These are phyloP conservation scores for Neuroscelio doddi DNA, from an alignment of 2,888 invertebrate genomes.

Conservation along the genomic window DNA sequence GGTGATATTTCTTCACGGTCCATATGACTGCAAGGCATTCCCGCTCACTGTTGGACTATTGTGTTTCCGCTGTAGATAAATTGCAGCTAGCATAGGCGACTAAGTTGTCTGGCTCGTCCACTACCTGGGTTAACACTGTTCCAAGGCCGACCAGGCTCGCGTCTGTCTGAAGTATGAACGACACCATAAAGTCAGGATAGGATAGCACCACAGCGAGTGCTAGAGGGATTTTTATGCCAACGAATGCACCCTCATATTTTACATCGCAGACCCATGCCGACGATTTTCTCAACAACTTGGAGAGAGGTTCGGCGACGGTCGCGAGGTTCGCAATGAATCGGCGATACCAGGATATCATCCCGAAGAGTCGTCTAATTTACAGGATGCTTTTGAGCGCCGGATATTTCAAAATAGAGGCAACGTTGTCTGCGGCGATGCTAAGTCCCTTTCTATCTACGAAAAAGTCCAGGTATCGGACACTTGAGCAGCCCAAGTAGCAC, in stretches of 20 bases:
- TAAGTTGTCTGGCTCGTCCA: constrained; percentile 27
- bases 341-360: constrained; percentile 58
- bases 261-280: constrained; percentile 19
- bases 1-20: constrained; percentile 21
- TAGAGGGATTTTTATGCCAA: constrained; percentile 30
- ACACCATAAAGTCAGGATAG: constrained; percentile 49
- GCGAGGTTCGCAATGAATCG: constrained; percentile 52
- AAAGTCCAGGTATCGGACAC: constrained; percentile 55
- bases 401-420: constrained; percentile 31
- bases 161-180: constrained; percentile 40
- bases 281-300: constrained; percentile 19
- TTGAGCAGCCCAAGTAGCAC: constrained; percentile 39
- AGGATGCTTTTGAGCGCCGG: constrained; percentile 47
- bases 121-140: constrained; percentile 43
- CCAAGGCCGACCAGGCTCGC: constrained; percentile 33
- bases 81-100: constrained; percentile 42
- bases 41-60: constrained; percentile 38
- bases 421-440: constrained; percentile 40
- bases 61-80: constrained; percentile 19
- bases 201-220: constrained; percentile 33
- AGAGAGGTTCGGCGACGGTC: constrained; percentile 42
- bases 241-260: constrained; percentile 6
- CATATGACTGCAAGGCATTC: constrained; percentile 44
- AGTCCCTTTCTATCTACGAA: constrained; percentile 51
- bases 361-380: constrained; percentile 53